Base-by-base conservation (phyloP, 2,113 vertebrate genomes). In the Chionomys nivalis region DNA sequence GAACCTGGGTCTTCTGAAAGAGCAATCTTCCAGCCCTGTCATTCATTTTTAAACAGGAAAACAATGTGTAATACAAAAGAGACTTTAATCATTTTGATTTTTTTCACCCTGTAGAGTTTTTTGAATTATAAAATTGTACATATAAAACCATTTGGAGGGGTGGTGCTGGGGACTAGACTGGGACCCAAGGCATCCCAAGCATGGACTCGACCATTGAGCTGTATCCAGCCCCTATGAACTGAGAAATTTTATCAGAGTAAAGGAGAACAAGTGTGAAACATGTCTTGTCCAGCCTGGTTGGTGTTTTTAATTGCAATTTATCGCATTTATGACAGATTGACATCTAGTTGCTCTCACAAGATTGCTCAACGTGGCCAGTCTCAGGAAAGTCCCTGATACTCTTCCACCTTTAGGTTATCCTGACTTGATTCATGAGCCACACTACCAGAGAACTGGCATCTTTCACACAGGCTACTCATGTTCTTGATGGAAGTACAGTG, bases 11-110 rank as follows among this genome's bases (percentile, higher is more conserved):
- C 24, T 26, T 85, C 14, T 85, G 7, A 19, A 63, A 44, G 24
- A 77, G 26, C 44, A 47, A 7, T 44, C n/a, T 85, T 85, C 13
- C 61, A 42, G 39, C n/a, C 4, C 16, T 85, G 26, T 83, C 70
- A 58, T 70, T 63, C 44, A 39, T 76, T 86, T 96, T 47, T 91
- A 42, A 85, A 82, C 55, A 91, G 52, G 52, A 89, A 47, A 79
- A 55, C 63, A 44, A 31, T 89, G 36, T 72, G 28, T 76, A 86
- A 72, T 49, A 55, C 26, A 79, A 76, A 77, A 33, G 9, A 55
- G 47, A 36, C 42, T 89, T 76, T 39, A 83, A 49, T 89, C 21
- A 42, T 87, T 92, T 83, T 9, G 23, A 33, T 91, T 77, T 87
- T 95, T 36, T 78, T 75, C 78, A 44, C 39, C 61, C 78, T 36